Evolutionary conservation across 2,888 invertebrate species (phyloP).

Genomic region (Odontocolon sp.): DNA sequence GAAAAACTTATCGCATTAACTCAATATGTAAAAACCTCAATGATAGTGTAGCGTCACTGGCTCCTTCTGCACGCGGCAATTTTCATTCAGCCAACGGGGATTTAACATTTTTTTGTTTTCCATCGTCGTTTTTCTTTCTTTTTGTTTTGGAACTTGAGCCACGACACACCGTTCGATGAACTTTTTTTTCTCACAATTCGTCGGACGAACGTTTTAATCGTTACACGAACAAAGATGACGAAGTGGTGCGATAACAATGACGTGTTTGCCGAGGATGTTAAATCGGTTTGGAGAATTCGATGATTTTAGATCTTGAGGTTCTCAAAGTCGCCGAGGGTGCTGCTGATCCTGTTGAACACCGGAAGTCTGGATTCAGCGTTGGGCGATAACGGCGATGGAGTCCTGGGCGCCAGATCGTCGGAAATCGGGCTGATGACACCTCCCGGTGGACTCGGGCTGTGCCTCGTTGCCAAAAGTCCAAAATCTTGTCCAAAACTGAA

Average conservation of each 20-base stretch:
- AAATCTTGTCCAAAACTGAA: constrained; percentile 77
- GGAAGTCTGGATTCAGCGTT: constrained; percentile 87
- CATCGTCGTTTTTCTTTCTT: background rate
- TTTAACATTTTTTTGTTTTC: background rate
- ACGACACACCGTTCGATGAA: background rate
- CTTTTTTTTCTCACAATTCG: too few species aligned
- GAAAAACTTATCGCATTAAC: constrained; percentile 51
- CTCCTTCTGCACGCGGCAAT: background rate
- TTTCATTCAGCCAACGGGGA: background rate
- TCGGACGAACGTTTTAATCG: too few species aligned
- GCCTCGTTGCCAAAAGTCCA: constrained; percentile 79
- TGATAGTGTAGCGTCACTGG: background rate
- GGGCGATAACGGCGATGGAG: constrained; percentile 76
- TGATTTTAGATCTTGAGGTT: constrained; percentile 73
- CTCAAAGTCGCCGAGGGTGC: constrained; percentile 80
- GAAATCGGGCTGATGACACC: constrained; percentile 52
- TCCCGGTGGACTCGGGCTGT: constrained; percentile 81
- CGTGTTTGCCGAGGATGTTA: too few species aligned
- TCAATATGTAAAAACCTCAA: constrained; percentile 23
- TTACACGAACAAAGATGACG: too few species aligned
- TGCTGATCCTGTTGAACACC: constrained; percentile 89
- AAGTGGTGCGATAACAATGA: too few species aligned
- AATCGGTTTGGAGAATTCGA: too few species aligned
- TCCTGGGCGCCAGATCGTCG: constrained; percentile 68
- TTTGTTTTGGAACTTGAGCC: background rate